Evolutionary conservation across 2,113 vertebrate genomes (phyloP), one percentile per base, ranked within the genome.

Genomic region (Labeo catla): DNA sequence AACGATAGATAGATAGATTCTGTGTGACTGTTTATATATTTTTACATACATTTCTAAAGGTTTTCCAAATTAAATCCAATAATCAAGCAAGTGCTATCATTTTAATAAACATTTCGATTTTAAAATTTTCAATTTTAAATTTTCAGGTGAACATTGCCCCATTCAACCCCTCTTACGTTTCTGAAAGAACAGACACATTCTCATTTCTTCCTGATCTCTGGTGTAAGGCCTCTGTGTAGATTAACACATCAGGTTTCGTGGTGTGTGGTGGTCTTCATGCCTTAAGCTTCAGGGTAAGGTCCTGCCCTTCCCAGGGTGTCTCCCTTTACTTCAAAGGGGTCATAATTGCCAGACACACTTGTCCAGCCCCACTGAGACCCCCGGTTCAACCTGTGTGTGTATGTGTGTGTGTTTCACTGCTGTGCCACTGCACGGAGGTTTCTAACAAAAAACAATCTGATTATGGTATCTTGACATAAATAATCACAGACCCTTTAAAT

Each of bases 401-500:
- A 28, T 8, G 45, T 76, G 76, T 81, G 52, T 68, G 81, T 80
- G 52, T 70, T 87, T 89, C 43, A 63, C 59, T 68, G 36, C 74
- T 73, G 43, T 57, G 36, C 43, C 19, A 68, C 73, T 45, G 47
- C 73, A 47, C 63, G 21, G 28, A 88, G 90, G 90, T 91, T 90
- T 92, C 79, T 84, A 89, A 83, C 80, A 86, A 88, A 54, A 89
- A 90, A 88, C 87, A 81, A 78, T 80, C 81, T 81, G 70, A 57
- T 81, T 81, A 73, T 88, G 76, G 77, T 91, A 94, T 84, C 59
- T 43, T 5, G 85, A 89, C 84, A 39, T 88, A 89, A 91, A 90
- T 87, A 86, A 89, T 84, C 91, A 89, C 88, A 39, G 73, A 88
- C 91, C 66, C 90, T 81, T 92, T 92, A 94, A 93, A 89, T 86